Evolutionary conservation across 2,113 vertebrate species (phyloP), one percentile per base, ranked within the genome.

Genomic region (Pseudopodoces humilis): DNA sequence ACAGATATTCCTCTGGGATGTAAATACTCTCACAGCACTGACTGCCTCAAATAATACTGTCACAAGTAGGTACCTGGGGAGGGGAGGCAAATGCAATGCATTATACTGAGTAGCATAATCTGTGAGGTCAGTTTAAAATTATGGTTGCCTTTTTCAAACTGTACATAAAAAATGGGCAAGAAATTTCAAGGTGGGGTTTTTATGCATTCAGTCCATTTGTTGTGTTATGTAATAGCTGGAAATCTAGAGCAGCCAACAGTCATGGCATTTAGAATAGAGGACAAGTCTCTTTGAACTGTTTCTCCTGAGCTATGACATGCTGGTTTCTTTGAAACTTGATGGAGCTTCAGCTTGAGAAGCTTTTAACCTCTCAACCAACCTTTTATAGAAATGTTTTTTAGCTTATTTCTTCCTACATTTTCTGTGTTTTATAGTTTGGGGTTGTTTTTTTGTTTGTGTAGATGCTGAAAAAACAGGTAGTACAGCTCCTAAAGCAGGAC

Each of bases 11-110:
- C 99, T 99, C 92, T 99, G 99, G 99, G 99, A 99, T 97, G 99
- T 99, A 97, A 99, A 99, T 97, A 99, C 99, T 74, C 97, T 99
- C 58, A 99, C 99, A 86, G 99, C 99, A 92, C 97, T 99, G 97
- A 99, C 99, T 95, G 99, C 99, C 97, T 99, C 99, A 97, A 99
- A 99, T 97, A 99, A 99, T 97, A 99, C 99, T 46, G 99, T 99
- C 97, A 99, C 99, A 97, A 99, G 99, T 99, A 98, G 98, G 99
- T 97, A 64, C 53, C 83, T 56, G 46, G 55, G 70, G 83, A 72
- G n/a, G 74, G 80, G 46, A 88, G 37, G 33, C 52, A 79, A 85
- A 50, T 39, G 9, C 9, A 76, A 25, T 21, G 14, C 6, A 5
- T 56, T 94, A 81, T 55, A 13, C n/a, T 62, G 63, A 82, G 49